A percentile compares a stretch with the other conserved stretches of the same genome.
Conservation (phyloP, 2,888 invertebrate species). For the Eupithecia subfuscata region DNA sequence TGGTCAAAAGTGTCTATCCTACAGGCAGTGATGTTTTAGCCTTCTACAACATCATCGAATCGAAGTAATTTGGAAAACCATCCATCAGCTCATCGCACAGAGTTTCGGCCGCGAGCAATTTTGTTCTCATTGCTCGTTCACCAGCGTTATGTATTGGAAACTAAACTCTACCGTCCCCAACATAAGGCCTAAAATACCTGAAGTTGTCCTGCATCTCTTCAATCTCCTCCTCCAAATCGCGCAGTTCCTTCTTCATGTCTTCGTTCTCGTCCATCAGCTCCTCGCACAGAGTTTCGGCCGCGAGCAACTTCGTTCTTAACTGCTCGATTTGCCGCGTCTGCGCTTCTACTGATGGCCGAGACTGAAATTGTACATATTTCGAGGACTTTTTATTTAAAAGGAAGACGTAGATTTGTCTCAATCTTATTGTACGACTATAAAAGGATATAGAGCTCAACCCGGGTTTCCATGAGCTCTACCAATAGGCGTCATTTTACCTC, state of each 20-base stretch:
- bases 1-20: background rate
- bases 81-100: too few relatives aligned
- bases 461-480: background rate
- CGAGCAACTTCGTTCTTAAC: slow-evolving; percentile 91
- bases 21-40: too few relatives aligned
- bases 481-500: background rate
- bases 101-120: too few relatives aligned
- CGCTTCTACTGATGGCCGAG: slow-evolving; percentile 81
- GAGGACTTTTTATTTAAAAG: background rate
- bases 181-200: slow-evolving; percentile 77
- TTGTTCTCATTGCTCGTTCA: slow-evolving; percentile 89
- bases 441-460: background rate
- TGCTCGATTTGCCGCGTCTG: slow-evolving; percentile 87
- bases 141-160: background rate
- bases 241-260: slow-evolving; percentile 95
- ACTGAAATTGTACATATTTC: slow-evolving; percentile 52
- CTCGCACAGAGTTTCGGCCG: slow-evolving; percentile 96
- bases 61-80: too few relatives aligned
- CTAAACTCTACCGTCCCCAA: background rate
- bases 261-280: slow-evolving; percentile 98
- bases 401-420: background rate
- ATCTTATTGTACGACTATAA: background rate
- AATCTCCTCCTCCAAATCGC: slow-evolving; percentile 97
- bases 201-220: slow-evolving; percentile 99
- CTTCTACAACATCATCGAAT: too few relatives aligned